Evolutionary conservation across 2,113 vertebrate species (phyloP), one percentile per base, ranked within the genome.

Genomic region (Festucalex cinctus): DNA sequence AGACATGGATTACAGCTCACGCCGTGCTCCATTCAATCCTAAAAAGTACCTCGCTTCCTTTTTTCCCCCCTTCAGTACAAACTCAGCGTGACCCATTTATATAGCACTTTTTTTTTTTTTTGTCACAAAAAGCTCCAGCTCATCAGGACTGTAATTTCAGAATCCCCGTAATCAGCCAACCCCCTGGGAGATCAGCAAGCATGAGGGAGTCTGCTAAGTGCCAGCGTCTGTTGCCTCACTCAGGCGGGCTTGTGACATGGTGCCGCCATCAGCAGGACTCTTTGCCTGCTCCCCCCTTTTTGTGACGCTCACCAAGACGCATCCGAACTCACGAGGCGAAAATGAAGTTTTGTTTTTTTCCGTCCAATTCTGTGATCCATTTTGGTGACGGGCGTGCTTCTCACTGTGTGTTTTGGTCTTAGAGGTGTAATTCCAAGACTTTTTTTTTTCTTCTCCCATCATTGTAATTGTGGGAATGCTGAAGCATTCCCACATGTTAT

Each of bases 71-170:
- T 36, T 63, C 53, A 65, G 70, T 68, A 41, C 43, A 69, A 73
- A 66, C 80, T 59, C 56, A 44, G 69, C 65, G 69, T 84, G 83
- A 85, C 86, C 86, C 77, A 88, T 83, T 88, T 88, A 65, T 83
- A 53, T 79, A 54, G 72, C 71, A 48, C 19, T 72, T 83, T 53
- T 78, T 74, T 66, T 66, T 68, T 64, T 73, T 65, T 43, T 69
- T 61, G 19, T 71, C 46, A 62, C 75, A 74, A 85, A 87, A 82
- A 73, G 77, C 77, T 77, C 78, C 77, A 75, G 83, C 90, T 90
- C 88, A 90, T 91, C 88, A 87, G 85, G 87, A 85, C 85, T 84
- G 83, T 90, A 87, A 90, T 89, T 90, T 90, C 87, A 85, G 86
- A 87, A 87, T 88, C 86, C 79, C 86, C 83, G 87, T 90, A 89